Percentiles rank a stretch among this genome's conserved stretches.
Evolutionary conservation across 2,888 invertebrate species (phyloP).

Genomic region (Epiperipatus broadwayi): DNA sequence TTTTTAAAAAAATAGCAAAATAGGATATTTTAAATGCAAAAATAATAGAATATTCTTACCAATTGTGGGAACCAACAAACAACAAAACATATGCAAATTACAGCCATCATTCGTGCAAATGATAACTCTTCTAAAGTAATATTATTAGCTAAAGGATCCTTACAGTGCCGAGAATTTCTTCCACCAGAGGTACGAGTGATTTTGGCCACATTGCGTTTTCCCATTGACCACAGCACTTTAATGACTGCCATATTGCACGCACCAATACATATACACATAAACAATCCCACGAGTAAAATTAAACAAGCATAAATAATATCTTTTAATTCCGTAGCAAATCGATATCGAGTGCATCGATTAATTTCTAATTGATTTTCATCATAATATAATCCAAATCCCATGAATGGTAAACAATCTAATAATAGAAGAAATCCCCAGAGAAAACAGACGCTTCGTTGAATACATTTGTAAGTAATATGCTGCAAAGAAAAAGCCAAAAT

Average conservation of each 20-base stretch:
- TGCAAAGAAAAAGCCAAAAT: conserved; percentile 29
- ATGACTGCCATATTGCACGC: conserved; percentile 65
- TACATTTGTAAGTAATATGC: conserved; percentile 59
- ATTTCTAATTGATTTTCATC: conserved; percentile 26
- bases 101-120: conserved; percentile 64
- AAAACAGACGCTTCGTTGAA: conserved; percentile 46
- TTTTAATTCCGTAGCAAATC: conserved; percentile 41
- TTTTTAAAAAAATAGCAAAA: not conserved
- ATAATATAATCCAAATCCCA: conserved; percentile 53
- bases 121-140: conserved; percentile 61
- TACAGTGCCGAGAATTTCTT: not conserved
- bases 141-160: no score
- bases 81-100: conserved; percentile 59
- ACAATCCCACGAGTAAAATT: conserved; percentile 37
- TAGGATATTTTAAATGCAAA: not conserved
- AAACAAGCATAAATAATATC: conserved; percentile 49
- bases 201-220: conserved; percentile 17
- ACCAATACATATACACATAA: conserved; percentile 52
- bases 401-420: conserved; percentile 52
- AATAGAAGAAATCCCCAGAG: conserved; percentile 48
- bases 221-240: conserved; percentile 44
- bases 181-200: conserved; percentile 8
- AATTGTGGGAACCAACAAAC: conserved; percentile 72
- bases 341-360: conserved; percentile 44
- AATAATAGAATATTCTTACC: conserved; percentile 35